Conservation (phyloP, 2,888 invertebrate genomes). For the Gryllus longicercus region DNA sequence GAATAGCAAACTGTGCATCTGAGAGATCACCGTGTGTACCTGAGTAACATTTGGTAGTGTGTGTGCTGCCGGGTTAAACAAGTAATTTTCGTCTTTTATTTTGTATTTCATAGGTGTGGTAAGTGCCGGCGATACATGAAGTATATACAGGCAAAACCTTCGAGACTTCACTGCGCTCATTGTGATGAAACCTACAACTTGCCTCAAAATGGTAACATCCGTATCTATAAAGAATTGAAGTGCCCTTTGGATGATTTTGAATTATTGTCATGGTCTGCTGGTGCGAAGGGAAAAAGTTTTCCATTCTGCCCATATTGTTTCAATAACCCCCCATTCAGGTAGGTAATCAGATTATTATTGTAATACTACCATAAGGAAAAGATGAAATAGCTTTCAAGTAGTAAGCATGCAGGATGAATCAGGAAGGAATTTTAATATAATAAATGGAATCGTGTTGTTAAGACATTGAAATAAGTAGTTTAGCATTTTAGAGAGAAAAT, state of each 20-base stretch:
- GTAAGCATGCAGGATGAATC: no score
- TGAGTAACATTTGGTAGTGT: no score
- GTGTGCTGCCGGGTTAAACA: no score
- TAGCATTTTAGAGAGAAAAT: no score
- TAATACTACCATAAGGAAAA: no score
- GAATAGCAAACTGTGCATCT: no score
- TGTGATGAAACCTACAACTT: slow-evolving; percentile 96
- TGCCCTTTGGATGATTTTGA: slow-evolving; percentile 99
- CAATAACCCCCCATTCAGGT: slow-evolving; percentile 95
- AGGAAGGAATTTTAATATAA: no score
- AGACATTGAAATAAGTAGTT: no score
- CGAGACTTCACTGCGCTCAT: slow-evolving; percentile 88
- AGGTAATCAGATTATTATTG: slow-evolving; percentile 31
- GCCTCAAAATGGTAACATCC: slow-evolving; percentile 88
- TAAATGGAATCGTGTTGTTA: no score
- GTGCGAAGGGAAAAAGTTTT: slow-evolving; percentile 90
- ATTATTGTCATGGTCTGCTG: slow-evolving; percentile 90
- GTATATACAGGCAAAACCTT: slow-evolving; percentile 89
- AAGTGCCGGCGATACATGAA: slow-evolving; percentile 98
- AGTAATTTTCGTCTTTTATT: not conserved
- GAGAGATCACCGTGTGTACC: no score
- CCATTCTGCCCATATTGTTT: slow-evolving; percentile 98
- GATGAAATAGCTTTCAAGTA: no score
- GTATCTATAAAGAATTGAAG: slow-evolving; percentile 89
- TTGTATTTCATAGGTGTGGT: slow-evolving; percentile 53